Conservation (phyloP, 2,797 vertebrate genomes). For the Enoplosus armatus region DNA sequence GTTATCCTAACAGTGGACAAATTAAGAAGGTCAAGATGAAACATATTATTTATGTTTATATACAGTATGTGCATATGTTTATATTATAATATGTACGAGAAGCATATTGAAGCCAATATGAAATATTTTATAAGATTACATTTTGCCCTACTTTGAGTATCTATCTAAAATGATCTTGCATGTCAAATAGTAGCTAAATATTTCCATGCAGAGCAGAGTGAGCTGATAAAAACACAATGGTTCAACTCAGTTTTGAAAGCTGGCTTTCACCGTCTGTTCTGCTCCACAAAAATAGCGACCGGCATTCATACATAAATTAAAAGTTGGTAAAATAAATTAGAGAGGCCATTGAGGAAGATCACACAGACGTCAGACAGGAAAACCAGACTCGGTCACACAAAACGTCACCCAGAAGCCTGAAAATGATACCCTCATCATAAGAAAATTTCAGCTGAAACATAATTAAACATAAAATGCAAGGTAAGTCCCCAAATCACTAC, state of each 20-base stretch:
- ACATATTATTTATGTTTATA: neutral
- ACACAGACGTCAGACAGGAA: constrained; percentile 67
- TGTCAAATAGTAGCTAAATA: constrained; percentile 25
- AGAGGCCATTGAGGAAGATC: constrained; percentile 66
- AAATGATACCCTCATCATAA: constrained; percentile 74
- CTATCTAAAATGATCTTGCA: constrained; percentile 18
- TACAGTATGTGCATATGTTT: no score
- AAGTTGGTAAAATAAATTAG: constrained; percentile 74
- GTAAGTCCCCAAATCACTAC: constrained; percentile 76
- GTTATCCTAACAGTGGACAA: neutral
- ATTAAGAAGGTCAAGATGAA: neutral
- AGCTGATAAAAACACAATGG: constrained; percentile 26
- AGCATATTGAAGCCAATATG: neutral
- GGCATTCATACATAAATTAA: constrained; percentile 58
- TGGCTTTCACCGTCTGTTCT: constrained; percentile 32
- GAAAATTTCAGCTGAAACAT: constrained; percentile 66
- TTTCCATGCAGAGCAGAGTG: constrained; percentile 21
- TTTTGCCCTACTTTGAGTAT: constrained; percentile 8
- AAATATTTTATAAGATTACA: neutral
- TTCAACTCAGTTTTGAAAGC: constrained; percentile 43
- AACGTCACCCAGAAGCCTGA: constrained; percentile 67
- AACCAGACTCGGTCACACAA: constrained; percentile 62
- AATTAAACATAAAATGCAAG: constrained; percentile 80
- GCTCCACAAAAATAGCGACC: constrained; percentile 48
- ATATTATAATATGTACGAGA: no score